Percentiles rank a stretch among this genome's conserved stretches.
Evolutionary conservation across 2,888 invertebrate species (phyloP).

Genomic region (Eilema caniola): DNA sequence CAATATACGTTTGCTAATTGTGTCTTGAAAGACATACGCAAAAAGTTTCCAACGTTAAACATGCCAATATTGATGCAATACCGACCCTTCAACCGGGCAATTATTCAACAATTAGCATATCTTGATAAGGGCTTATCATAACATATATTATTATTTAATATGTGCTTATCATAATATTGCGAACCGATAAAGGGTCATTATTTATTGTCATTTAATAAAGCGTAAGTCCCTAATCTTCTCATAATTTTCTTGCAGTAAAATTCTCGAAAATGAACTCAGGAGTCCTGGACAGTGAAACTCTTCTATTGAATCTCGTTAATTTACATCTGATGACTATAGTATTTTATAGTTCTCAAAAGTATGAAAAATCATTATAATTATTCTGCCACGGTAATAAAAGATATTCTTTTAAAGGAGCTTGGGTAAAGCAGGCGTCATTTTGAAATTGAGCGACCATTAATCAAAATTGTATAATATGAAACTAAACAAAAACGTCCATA

Average conservation of each 20-base stretch:
- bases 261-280: neutral
- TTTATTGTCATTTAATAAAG: neutral
- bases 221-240: neutral
- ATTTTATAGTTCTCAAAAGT: neutral
- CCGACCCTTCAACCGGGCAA: neutral
- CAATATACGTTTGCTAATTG: no score
- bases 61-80: neutral
- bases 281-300: neutral
- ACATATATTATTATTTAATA: neutral
- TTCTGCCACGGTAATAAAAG: neutral
- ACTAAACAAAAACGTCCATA: no score
- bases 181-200: neutral
- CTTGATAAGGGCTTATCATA: neutral
- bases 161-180: neutral
- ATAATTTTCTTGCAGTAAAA: neutral
- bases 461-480: no score
- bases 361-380: neutral
- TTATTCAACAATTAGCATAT: conserved; percentile 1
- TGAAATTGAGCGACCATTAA: no score
- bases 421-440: no score
- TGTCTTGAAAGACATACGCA: no score
- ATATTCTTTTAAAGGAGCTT: no score
- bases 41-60: neutral
- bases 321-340: neutral
- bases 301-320: neutral